Evolutionary conservation across 2,113 vertebrate species (phyloP).

Genomic region (Melanostigma gelatinosum): DNA sequence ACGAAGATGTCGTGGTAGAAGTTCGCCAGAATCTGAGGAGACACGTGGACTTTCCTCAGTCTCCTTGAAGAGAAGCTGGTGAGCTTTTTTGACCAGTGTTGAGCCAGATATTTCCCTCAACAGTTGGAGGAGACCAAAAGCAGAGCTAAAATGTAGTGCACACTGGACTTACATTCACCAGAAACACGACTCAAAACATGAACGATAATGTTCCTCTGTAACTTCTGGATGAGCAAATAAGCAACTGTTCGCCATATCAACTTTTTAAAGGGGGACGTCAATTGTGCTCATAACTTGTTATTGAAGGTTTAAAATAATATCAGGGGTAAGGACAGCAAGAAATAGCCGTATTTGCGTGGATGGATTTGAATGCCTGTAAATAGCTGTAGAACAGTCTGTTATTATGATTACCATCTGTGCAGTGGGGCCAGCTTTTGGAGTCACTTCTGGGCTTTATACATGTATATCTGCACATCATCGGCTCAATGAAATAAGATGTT

Average conservation of each 20-base stretch:
- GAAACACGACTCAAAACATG: background rate
- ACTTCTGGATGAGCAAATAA: background rate
- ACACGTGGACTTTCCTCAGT: background rate
- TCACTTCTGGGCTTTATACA: background rate
- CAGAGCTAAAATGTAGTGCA: background rate
- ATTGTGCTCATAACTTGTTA: too few species aligned
- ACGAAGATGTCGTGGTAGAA: background rate
- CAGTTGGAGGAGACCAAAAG: background rate
- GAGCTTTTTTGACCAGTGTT: too few species aligned
- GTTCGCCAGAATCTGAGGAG: background rate
- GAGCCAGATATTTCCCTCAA: background rate
- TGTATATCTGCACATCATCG: background rate
- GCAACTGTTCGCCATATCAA: background rate
- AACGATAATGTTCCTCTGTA: background rate
- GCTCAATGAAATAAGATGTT: background rate
- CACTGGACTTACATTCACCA: background rate
- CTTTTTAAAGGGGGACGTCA: too few species aligned
- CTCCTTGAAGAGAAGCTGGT: too few species aligned
- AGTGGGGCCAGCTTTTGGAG: too few species aligned
- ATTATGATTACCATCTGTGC: background rate
- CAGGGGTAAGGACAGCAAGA: background rate
- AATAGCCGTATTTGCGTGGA: background rate
- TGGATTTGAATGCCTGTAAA: background rate
- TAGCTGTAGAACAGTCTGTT: background rate
- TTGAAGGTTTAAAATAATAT: background rate